Base-by-base conservation (phyloP, 2,113 vertebrate genomes). In the Callipepla squamata region DNA sequence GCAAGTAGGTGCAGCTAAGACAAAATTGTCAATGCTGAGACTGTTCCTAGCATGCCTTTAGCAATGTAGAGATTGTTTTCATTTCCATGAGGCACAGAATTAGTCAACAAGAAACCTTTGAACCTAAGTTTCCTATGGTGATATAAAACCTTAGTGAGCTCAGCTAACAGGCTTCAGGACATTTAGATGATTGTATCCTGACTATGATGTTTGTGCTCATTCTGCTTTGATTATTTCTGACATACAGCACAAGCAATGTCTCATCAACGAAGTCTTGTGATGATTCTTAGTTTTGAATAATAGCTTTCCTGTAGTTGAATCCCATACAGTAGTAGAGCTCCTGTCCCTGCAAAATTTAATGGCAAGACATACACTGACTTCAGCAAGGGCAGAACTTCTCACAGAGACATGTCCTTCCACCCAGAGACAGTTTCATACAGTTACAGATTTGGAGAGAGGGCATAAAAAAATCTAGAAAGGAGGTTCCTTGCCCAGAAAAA, bases 381-480 rank as follows among this genome's bases (percentile, higher is more conserved):
- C 65, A 86, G 51, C 57, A 83, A 61, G 68, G 38, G 73, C 22
- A 20, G 4, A 30, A 57, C 25, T 82, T 89, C 78, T 88, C 58
- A 40, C 66, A 73, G 28, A 80, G 18, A 80, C 48, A 18, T 72
- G 48, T 28, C 28, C 23, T 83, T 88, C 73, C 45, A 72, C 14
- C 36, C 26, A 58, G 57, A 30, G 13, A 55, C 19, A 70, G 68
- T 90, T 93, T 92, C 57, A 80, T 11, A 36, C 14, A 86, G 66
- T 40, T 75, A 79, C 45, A 62, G 81, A 86, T 92, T 88, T 86
- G 81, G 66, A 75, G 74, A 30, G 26, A 62, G 38, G 30, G 30
- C 68, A 92, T 59, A 57, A 77, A 89, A 96, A 91, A 92, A 79
- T 53, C 75, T 68, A 94, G 90, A 90, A 92, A 88, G 53, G 48